phyloP scores from a whole-genome alignment of 2,797 vertebrate species.

The Liparis tanakae region DNA sequence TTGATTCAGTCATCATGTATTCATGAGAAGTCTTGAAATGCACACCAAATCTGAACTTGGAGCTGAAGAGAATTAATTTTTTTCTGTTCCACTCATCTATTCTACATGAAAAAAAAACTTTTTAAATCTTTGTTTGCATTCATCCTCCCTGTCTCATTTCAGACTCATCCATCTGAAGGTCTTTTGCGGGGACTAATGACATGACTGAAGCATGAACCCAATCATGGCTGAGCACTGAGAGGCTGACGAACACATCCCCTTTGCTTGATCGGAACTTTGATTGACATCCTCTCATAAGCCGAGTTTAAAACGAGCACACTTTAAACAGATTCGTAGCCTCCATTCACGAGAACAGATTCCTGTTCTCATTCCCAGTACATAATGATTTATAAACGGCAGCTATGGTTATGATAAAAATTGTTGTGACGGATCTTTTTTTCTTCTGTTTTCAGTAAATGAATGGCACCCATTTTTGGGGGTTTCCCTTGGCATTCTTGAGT shows the following conservation, averaged over 20 bases:
- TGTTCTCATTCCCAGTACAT: slow-evolving; percentile 32
- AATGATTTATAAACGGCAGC: slow-evolving; percentile 61
- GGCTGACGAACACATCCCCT: slow-evolving; percentile 29
- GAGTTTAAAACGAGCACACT: slow-evolving; percentile 35
- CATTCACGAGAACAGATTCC: slow-evolving; percentile 39
- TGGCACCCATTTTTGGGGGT: slow-evolving; percentile 17
- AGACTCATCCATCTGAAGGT: slow-evolving; percentile 47
- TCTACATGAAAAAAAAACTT: slow-evolving; percentile 7
- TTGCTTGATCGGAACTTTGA: slow-evolving; percentile 47
- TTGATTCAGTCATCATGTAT: slow-evolving; percentile 66
- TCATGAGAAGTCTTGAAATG: slow-evolving; percentile 63
- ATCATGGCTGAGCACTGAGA: slow-evolving; percentile 41
- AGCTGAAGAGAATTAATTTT: slow-evolving; percentile 47
- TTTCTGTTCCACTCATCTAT: slow-evolving; percentile 49
- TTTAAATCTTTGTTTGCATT: slow-evolving; percentile 50
- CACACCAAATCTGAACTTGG: slow-evolving; percentile 53
- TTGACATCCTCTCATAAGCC: slow-evolving; percentile 36
- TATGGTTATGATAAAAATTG: slow-evolving; percentile 54
- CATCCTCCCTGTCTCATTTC: slow-evolving; percentile 47
- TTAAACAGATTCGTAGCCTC: slow-evolving; percentile 50
- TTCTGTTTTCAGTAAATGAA: slow-evolving; percentile 45
- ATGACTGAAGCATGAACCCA: slow-evolving; percentile 44
- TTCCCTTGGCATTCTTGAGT: slow-evolving; percentile 19
- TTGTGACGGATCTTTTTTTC: slow-evolving; percentile 41
- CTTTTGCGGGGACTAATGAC: slow-evolving; percentile 42